These are phyloP conservation scores for Hydroisotoma schaefferi DNA, from an alignment of 2,888 invertebrate species.

Conservation along the genomic window DNA sequence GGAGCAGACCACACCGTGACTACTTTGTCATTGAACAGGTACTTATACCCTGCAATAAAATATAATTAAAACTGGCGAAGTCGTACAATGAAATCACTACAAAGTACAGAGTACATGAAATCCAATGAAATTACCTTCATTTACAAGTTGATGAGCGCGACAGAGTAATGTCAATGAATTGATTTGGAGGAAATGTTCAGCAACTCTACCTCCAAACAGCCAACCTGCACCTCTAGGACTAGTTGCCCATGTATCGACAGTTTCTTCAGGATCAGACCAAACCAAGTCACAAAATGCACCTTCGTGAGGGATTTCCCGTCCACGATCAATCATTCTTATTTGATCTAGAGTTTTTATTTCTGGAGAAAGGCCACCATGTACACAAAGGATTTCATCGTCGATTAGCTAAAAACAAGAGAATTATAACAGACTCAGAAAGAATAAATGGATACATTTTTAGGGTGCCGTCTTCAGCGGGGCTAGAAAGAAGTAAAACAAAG, in stretches of 20 bases:
- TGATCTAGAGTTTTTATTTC: slow-evolving; percentile 95
- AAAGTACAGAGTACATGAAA: background rate
- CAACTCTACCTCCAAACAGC: slow-evolving; percentile 92
- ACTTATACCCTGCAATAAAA: slow-evolving; percentile 76
- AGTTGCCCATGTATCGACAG: slow-evolving; percentile 82
- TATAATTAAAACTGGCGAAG: background rate
- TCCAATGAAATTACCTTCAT: slow-evolving; percentile 72
- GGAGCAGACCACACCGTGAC: slow-evolving; percentile 99
- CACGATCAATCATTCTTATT: slow-evolving; percentile 89
- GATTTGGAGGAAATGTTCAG: slow-evolving; percentile 88
- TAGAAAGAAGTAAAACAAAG: background rate
- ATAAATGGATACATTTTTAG: background rate
- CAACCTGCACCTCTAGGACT: slow-evolving; percentile 97
- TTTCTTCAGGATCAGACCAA: slow-evolving; percentile 98
- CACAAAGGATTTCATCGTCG: slow-evolving; percentile 94
- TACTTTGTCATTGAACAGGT: slow-evolving; percentile 94
- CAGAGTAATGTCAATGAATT: slow-evolving; percentile 92
- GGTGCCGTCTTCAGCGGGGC: background rate
- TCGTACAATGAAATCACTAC: background rate
- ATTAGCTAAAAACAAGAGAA: slow-evolving; percentile 67
- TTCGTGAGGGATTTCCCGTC: slow-evolving; percentile 91
- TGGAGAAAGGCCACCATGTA: slow-evolving; percentile 96
- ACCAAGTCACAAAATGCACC: slow-evolving; percentile 96
- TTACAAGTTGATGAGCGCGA: slow-evolving; percentile 96
- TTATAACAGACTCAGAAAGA: background rate